These are phyloP conservation scores for Anthrax anthrax DNA, from an alignment of 2,888 invertebrate species.

Conservation along the genomic window DNA sequence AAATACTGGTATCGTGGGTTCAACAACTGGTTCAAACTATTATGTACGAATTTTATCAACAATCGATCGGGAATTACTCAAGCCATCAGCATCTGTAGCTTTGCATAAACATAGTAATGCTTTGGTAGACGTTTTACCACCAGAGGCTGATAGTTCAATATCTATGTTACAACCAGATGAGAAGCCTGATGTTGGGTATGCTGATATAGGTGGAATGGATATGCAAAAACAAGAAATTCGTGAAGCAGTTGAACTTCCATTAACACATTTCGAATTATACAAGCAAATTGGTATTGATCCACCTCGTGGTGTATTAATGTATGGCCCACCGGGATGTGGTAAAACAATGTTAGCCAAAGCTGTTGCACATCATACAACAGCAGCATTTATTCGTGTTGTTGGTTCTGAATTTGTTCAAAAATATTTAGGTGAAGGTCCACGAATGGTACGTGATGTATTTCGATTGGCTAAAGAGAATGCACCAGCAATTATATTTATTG, in stretches of 20 bases:
- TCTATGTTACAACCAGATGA: constrained; percentile 97
- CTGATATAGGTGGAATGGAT: constrained; percentile 99
- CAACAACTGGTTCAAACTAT: constrained; percentile 98
- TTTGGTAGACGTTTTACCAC: constrained; percentile 96
- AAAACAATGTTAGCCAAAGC: constrained; percentile 99
- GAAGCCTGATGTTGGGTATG: constrained; percentile 93
- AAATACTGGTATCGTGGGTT: constrained; percentile 97
- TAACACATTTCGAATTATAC: constrained; percentile 97
- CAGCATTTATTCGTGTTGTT: constrained; percentile 96
- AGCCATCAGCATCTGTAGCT: constrained; percentile 96
- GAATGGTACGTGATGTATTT: constrained; percentile 99
- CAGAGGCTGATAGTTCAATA: constrained; percentile 97
- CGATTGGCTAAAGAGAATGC: constrained; percentile 97
- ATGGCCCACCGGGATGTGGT: constrained; percentile 98
- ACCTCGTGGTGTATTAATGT: constrained; percentile 95
- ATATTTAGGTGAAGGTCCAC: constrained; percentile 95
- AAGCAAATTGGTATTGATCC: constrained; percentile 99
- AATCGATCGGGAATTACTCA: constrained; percentile 90
- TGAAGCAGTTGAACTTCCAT: constrained; percentile 94
- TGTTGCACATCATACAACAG: constrained; percentile 97
- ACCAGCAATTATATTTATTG: constrained; percentile 98
- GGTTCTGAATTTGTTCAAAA: constrained; percentile 99
- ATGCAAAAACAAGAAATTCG: constrained; percentile 99
- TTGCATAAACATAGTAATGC: constrained; percentile 99
- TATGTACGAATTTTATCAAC: constrained; percentile 97